phyloP scores from a whole-genome alignment of 2,888 invertebrate species.

The Drosophila fulvimacula region DNA sequence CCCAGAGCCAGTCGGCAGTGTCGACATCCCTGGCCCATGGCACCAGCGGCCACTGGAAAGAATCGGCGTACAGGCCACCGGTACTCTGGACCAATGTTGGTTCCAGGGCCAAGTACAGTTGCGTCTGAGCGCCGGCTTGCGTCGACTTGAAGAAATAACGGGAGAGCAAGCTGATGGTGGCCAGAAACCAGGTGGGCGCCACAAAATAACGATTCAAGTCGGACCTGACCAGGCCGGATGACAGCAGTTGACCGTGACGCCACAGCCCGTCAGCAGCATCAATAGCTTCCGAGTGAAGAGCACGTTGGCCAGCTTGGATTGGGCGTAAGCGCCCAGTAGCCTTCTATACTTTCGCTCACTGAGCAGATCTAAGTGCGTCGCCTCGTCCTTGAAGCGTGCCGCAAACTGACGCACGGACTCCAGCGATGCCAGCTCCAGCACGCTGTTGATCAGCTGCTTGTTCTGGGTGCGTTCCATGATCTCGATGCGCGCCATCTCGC shows the following conservation, averaged over 20 bases:
- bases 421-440: slow-evolving; percentile 85
- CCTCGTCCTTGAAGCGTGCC: slow-evolving; percentile 83
- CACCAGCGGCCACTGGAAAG: slow-evolving; percentile 85
- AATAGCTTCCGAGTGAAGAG: slow-evolving; percentile 90
- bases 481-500: slow-evolving; percentile 90
- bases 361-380: slow-evolving; percentile 86
- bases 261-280: slow-evolving; percentile 87
- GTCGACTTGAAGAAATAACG: slow-evolving; percentile 78
- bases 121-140: slow-evolving; percentile 82
- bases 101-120: slow-evolving; percentile 82
- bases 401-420: slow-evolving; percentile 87
- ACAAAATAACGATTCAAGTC: slow-evolving; percentile 87
- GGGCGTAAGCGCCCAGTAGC: slow-evolving; percentile 88
- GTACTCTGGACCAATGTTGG: slow-evolving; percentile 76
- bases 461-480: slow-evolving; percentile 91
- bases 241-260: slow-evolving; percentile 88
- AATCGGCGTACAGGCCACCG: slow-evolving; percentile 86
- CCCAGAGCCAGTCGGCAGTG: slow-evolving; percentile 88
- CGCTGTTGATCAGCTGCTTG: slow-evolving; percentile 88
- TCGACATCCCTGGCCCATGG: slow-evolving; percentile 86
- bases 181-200: slow-evolving; percentile 59
- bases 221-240: slow-evolving; percentile 91
- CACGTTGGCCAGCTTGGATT: slow-evolving; percentile 92
- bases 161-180: slow-evolving; percentile 58
- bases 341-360: slow-evolving; percentile 89